Evolutionary conservation across 2,888 invertebrate genomes (phyloP).

Genomic region (Acleris holmiana): DNA sequence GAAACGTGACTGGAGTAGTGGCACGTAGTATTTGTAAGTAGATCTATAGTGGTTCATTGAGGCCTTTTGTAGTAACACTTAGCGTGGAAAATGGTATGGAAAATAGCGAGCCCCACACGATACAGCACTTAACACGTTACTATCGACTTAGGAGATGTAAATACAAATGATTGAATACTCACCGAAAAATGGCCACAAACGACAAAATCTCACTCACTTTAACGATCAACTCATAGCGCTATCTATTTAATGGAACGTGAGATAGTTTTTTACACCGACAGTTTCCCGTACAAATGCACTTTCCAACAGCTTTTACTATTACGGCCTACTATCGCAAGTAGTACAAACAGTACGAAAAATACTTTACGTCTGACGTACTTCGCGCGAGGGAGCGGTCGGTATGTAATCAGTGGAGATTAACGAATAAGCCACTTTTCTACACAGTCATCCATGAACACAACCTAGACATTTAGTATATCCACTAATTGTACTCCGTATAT

Average conservation of each 20-base stretch:
- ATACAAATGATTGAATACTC: slow-evolving; percentile 66
- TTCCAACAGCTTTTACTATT: slow-evolving; percentile 83
- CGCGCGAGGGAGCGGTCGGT: slow-evolving; percentile 81
- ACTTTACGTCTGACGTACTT: slow-evolving; percentile 77
- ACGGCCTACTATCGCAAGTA: slow-evolving; percentile 75
- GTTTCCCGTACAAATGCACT: slow-evolving; percentile 77
- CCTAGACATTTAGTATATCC: slow-evolving; percentile 61
- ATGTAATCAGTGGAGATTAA: slow-evolving; percentile 64
- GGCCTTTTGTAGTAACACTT: slow-evolving; percentile 21
- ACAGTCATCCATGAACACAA: slow-evolving; percentile 56
- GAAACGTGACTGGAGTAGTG: slow-evolving; percentile 27
- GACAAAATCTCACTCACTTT: slow-evolving; percentile 62
- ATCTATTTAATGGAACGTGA: slow-evolving; percentile 67
- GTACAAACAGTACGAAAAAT: slow-evolving; percentile 82
- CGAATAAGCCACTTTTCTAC: slow-evolving; percentile 49
- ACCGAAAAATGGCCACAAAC: slow-evolving; percentile 81
- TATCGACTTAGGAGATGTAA: slow-evolving; percentile 62
- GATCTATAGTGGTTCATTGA: slow-evolving; percentile 31
- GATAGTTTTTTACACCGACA: slow-evolving; percentile 75
- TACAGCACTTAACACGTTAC: slow-evolving; percentile 54
- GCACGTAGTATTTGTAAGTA: slow-evolving; percentile 25
- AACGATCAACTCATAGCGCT: slow-evolving; percentile 64
- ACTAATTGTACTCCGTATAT: slow-evolving; percentile 65
- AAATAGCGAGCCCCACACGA: slow-evolving; percentile 10
- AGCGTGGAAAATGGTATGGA: slow-evolving; percentile 11